Evolutionary conservation across 2,888 invertebrate species (phyloP).

Genomic region (Xestoiulus laeticollis): DNA sequence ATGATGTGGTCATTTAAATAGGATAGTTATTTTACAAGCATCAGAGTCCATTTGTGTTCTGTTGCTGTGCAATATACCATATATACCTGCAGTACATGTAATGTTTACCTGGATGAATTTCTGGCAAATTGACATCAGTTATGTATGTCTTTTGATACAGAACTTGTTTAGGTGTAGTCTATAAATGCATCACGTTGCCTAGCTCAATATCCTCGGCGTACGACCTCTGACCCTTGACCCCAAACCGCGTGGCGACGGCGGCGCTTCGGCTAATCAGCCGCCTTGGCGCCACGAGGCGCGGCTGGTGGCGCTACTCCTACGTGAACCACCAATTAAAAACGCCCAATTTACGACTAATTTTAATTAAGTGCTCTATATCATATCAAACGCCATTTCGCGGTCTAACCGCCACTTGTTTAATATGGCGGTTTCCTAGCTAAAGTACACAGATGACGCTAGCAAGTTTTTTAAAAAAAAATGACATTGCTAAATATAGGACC

Average conservation of each 20-base stretch:
- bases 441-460: background rate
- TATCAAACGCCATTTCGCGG: background rate
- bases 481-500: background rate
- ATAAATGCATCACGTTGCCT: background rate
- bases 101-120: no score
- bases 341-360: conserved; percentile 26
- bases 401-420: background rate
- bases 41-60: no score
- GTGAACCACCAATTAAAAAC: background rate
- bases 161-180: no score
- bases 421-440: conserved; percentile 26
- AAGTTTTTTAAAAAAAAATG: background rate
- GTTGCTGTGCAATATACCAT: no score
- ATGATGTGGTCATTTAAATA: no score
- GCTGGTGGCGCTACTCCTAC: background rate
- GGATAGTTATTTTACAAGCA: no score
- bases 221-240: background rate
- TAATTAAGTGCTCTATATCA: conserved; percentile 26
- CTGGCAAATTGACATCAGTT: no score
- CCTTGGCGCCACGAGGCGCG: conserved; percentile 18
- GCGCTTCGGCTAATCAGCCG: conserved; percentile 17
- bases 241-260: background rate
- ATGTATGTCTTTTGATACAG: no score
- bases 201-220: no score
- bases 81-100: no score